Conservation (phyloP, 2,888 invertebrate genomes). For the Antheraea assamensis region DNA sequence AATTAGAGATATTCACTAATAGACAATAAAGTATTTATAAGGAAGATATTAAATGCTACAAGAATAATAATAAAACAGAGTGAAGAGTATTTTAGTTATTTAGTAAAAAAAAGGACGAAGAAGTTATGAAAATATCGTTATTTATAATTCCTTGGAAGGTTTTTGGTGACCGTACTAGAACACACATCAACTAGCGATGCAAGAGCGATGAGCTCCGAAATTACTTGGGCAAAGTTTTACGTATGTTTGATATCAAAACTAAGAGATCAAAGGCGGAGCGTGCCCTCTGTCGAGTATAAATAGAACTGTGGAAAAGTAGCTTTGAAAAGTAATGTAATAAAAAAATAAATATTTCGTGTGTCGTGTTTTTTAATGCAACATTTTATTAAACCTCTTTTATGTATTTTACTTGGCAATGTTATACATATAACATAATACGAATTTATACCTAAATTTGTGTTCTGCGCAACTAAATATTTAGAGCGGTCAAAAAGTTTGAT, state of each 20-base stretch:
- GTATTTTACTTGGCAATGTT: background rate
- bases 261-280: conserved; percentile 26
- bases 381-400: background rate
- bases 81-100: too few species aligned
- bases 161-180: conserved; percentile 18
- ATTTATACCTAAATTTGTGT: too few species aligned
- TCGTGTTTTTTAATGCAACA: background rate
- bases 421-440: too few species aligned
- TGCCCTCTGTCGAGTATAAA: background rate
- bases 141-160: background rate
- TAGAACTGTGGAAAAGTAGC: background rate
- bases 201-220: conserved; percentile 27
- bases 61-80: too few species aligned
- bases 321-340: background rate
- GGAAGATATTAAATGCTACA: too few species aligned
- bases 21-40: too few species aligned
- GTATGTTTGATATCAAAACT: conserved; percentile 67
- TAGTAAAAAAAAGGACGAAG: too few species aligned
- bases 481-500: too few species aligned
- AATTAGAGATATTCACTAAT: too few species aligned
- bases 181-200: conserved; percentile 14
- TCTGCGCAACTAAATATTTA: too few species aligned
- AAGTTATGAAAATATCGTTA: background rate
- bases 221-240: conserved; percentile 33
- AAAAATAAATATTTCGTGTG: background rate